Percentiles rank a stretch among this genome's conserved stretches.
Evolutionary conservation across 1,140 invertebrate species (phyloP).

Genomic region (Hormaphis cornu): DNA sequence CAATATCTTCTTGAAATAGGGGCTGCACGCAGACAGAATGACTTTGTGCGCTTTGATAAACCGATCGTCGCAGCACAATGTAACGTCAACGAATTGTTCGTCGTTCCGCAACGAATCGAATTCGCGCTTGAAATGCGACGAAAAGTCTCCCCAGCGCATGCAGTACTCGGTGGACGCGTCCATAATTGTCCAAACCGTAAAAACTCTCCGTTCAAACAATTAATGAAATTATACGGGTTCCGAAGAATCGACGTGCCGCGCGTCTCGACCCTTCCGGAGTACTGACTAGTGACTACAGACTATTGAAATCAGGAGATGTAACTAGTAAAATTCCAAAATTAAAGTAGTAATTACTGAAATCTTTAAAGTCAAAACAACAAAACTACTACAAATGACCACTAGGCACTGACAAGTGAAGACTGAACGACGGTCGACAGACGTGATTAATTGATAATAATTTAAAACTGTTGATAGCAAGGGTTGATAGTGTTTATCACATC

Average conservation of each 20-base stretch:
- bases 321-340: no score
- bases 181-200: background rate
- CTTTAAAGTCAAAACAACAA: no score
- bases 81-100: constrained; percentile 74
- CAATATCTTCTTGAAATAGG: constrained; percentile 68
- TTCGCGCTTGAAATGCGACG: constrained; percentile 71
- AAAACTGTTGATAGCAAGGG: background rate
- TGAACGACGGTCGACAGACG: no score
- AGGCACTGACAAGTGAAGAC: no score
- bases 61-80: constrained; percentile 65
- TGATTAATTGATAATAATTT: background rate
- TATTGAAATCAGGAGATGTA: no score
- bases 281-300: no score
- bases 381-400: no score
- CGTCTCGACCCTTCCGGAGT: no score
- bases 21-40: constrained; percentile 66
- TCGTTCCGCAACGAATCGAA: constrained; percentile 65
- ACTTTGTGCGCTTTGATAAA: constrained; percentile 67
- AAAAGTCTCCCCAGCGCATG: constrained; percentile 84
- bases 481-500: background rate
- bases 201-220: no score
- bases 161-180: constrained; percentile 61
- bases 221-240: no score
- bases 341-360: no score
- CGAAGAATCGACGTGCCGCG: no score